These are phyloP conservation scores for Muschampia plurimacula DNA, from an alignment of 2,888 invertebrate species.

Conservation along the genomic window DNA sequence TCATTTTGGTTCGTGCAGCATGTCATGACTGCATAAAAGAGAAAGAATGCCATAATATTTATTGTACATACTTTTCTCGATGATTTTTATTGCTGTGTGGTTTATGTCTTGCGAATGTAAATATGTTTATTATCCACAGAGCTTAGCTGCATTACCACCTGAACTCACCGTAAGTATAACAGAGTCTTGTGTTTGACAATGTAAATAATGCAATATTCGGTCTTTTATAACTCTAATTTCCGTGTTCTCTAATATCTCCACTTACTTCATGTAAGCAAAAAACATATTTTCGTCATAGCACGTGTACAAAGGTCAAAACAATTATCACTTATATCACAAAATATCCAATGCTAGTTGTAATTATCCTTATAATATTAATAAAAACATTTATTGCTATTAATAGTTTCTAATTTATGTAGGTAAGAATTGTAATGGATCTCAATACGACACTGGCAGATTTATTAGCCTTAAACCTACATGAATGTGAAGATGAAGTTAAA, in stretches of 20 bases:
- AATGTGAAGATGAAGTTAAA: constrained; percentile 98
- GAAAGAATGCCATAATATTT: constrained; percentile 27
- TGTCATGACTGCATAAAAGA: constrained; percentile 28
- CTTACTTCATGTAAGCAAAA: constrained; percentile 15
- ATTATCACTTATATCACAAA: neutral
- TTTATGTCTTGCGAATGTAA: constrained; percentile 71
- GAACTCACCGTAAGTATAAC: constrained; percentile 91
- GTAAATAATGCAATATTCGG: constrained; percentile 20
- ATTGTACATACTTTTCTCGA: constrained; percentile 34
- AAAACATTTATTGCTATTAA: neutral
- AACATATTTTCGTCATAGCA: constrained; percentile 11
- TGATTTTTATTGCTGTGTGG: constrained; percentile 48
- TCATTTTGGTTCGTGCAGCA: constrained; percentile 25
- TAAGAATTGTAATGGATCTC: constrained; percentile 96
- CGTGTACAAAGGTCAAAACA: constrained; percentile 24
- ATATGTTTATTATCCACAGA: constrained; percentile 89
- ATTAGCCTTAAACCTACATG: constrained; percentile 95
- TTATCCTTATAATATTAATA: neutral
- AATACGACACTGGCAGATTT: constrained; percentile 97
- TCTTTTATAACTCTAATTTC: neutral
- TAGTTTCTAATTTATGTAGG: constrained; percentile 80
- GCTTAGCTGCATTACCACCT: constrained; percentile 92
- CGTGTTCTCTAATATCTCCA: constrained; percentile 6
- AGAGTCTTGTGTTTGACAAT: constrained; percentile 32
- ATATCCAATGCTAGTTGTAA: neutral